These are phyloP conservation scores for Tinamus guttatus DNA, from an alignment of 2,113 vertebrate species.

Conservation along the genomic window DNA sequence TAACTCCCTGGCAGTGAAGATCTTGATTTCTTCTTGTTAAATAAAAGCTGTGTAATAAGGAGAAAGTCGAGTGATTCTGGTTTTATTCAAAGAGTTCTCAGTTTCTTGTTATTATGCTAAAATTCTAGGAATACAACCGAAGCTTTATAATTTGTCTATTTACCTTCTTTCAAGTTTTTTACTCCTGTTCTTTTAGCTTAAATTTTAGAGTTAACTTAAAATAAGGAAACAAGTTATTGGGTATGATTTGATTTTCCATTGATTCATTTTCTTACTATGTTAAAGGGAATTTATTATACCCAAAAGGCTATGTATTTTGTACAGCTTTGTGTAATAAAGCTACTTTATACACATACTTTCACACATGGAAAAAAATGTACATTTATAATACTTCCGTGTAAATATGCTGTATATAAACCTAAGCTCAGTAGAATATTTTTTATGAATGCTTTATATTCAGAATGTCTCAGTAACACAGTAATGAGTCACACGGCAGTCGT, in stretches of 20 bases:
- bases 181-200: neutral
- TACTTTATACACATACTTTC: neutral
- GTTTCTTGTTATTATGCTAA: neutral
- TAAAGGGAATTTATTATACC: neutral
- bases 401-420: neutral
- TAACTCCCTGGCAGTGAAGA: neutral
- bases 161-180: neutral
- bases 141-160: neutral
- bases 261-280: neutral
- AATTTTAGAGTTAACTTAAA: neutral
- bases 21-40: neutral
- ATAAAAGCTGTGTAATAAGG: neutral
- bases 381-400: neutral
- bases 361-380: neutral
- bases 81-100: neutral
- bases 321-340: neutral
- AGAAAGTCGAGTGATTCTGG: neutral
- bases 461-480: neutral
- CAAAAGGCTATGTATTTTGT: neutral
- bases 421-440: neutral
- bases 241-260: neutral
- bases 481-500: neutral
- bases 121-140: neutral
- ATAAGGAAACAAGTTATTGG: neutral
- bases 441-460: neutral